Evolutionary conservation across 2,888 invertebrate species (phyloP).

Genomic region (Thymelicus sylvestris): DNA sequence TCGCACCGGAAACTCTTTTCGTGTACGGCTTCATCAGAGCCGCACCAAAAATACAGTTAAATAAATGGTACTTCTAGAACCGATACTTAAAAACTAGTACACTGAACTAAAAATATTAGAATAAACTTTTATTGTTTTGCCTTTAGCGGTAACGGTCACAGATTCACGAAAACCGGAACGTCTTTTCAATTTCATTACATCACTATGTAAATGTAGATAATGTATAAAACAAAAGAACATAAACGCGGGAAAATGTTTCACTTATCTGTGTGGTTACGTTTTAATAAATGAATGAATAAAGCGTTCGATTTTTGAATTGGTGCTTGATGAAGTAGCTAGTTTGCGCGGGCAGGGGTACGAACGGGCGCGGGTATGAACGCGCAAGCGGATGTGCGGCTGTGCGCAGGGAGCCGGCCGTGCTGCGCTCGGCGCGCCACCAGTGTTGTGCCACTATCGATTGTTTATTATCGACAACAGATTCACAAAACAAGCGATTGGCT

Average conservation of each 20-base stretch:
- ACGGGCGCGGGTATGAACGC: slow-evolving; percentile 73
- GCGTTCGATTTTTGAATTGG: slow-evolving; percentile 27
- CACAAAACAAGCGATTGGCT: not conserved
- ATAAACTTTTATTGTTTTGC: slow-evolving; percentile 25
- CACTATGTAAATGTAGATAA: not conserved
- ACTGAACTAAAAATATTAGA: slow-evolving; percentile 19
- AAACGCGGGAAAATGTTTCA: slow-evolving; percentile 11
- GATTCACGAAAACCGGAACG: slow-evolving; percentile 26
- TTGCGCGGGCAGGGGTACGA: slow-evolving; percentile 48
- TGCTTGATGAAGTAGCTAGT: not conserved
- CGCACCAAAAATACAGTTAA: not conserved
- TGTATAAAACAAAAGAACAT: slow-evolving; percentile 11
- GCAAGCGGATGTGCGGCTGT: slow-evolving; percentile 77
- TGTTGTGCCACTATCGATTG: slow-evolving; percentile 54
- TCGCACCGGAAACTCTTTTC: slow-evolving; percentile 22
- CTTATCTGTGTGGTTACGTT: slow-evolving; percentile 6
- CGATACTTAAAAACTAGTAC: slow-evolving; percentile 18
- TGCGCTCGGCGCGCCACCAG: slow-evolving; percentile 54
- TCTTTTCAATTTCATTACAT: slow-evolving; percentile 16
- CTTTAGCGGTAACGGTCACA: slow-evolving; percentile 36
- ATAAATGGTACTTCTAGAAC: slow-evolving; percentile 17
- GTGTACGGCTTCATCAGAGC: slow-evolving; percentile 27
- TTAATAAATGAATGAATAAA: slow-evolving; percentile 17
- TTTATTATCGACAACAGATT: slow-evolving; percentile 28
- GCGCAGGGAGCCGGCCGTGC: slow-evolving; percentile 69